Percentiles rank a stretch among this genome's conserved stretches.
phyloP scores from a whole-genome alignment of 2,113 vertebrate genomes.

The Xenotilapia flavipinnis region DNA sequence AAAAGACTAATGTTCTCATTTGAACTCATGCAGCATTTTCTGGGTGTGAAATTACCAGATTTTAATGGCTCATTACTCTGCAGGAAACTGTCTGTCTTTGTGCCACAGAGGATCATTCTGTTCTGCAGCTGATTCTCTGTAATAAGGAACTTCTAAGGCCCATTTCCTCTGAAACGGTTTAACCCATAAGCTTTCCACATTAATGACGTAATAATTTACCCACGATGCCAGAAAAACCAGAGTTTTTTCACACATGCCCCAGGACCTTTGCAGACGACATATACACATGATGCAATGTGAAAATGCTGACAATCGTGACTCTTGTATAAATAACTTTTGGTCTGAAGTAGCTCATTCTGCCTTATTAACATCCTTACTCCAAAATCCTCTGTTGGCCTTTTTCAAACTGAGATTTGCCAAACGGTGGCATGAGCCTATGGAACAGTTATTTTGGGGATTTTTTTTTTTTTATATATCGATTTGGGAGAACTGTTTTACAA shows the following conservation, averaged over 20 bases:
- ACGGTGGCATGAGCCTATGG: not conserved
- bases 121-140: not conserved
- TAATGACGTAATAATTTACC: not conserved
- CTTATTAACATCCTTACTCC: not conserved
- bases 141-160: conserved; percentile 19
- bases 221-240: not conserved
- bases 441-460: not conserved
- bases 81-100: not conserved
- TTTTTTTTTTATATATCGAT: not conserved
- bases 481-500: not conserved
- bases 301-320: conserved; percentile 15
- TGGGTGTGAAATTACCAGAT: not conserved
- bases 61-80: conserved; percentile 1
- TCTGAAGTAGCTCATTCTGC: not conserved
- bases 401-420: conserved; percentile 10
- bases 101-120: not conserved
- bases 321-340: not conserved
- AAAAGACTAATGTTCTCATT: not conserved
- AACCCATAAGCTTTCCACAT: not conserved
- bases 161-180: conserved; percentile 19
- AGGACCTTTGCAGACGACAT: not conserved
- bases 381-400: not conserved
- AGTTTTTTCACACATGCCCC: not conserved
- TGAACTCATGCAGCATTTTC: not conserved
- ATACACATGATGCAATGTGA: not conserved